Evolutionary conservation across 1,140 invertebrate species (phyloP), one percentile per base, ranked within the genome.

Genomic region (Brachionus rubens): DNA sequence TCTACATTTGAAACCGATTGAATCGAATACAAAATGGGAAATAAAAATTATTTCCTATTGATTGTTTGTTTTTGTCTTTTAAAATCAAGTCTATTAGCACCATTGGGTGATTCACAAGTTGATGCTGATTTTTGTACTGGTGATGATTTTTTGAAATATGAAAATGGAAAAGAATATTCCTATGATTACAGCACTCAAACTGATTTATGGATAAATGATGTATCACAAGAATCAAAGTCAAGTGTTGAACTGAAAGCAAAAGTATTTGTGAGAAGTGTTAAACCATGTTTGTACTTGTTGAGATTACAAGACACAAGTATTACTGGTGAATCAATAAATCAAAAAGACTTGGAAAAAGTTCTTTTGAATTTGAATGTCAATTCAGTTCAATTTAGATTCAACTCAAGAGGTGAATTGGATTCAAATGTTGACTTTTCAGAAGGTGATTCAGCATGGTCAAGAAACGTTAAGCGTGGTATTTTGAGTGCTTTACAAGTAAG

Each of bases 201-300:
- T 24, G 30, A 40, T 12, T 54, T 72, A 30, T 72, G 68, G 68
- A 72, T 72, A 72, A 72, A 72, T 40, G 68, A 72, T 72, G 68
- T 54, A 40, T 72, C 68, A 12, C 46, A 72, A 48, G 68, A 72
- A 28, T 54, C 50, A 24, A 72, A 21, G 21, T 50, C 46, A 48
- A 40, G 2, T 33, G 68, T 54, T 16, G 46, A 72, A 50, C 41
- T 72, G 28, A 48, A 72, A 36, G 50, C 68, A n/a, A 30, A 48
- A 50, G 47, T 72, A 54, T 48, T 40, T 36, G 68, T 72, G 7
- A 16, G 46, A 7, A 48, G 68, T 72, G 46, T 72, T 10, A 1
- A 12, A 54, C 46, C 46, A 33, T 72, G 68, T 50, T 72, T 54
- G n/a, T 72, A 50, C 40, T 48, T 72, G 30, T 72, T 72, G 46